Conservation (phyloP, 2,113 vertebrate species). For the Tachuris rubrigastra region DNA sequence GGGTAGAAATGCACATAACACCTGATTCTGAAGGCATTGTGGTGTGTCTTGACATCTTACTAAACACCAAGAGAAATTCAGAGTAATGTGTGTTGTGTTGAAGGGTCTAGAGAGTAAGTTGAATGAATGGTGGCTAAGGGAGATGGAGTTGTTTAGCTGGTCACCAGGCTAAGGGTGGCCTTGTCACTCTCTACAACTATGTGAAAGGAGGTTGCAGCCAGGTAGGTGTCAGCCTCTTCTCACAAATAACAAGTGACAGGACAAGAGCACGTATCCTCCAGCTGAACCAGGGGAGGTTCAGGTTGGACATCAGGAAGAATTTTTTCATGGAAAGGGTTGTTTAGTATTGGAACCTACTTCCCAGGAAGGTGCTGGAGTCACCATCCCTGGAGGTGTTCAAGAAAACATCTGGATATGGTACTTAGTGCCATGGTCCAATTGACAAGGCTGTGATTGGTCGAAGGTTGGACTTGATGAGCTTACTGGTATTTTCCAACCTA, state of each 20-base stretch:
- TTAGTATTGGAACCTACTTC: neutral
- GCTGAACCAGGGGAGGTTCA: neutral
- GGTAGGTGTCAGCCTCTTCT: neutral
- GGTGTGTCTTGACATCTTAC: neutral
- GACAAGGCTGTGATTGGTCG: neutral
- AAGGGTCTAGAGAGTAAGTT: neutral
- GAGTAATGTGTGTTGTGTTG: neutral
- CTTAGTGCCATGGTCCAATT: neutral
- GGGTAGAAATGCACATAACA: neutral
- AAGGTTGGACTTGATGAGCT: rapidly evolving
- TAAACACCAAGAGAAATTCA: neutral
- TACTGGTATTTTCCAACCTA: neutral
- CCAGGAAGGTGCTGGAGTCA: neutral
- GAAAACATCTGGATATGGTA: neutral
- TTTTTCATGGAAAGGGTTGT: neutral
- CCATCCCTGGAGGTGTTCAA: neutral
- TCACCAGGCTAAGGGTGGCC: too few relatives aligned
- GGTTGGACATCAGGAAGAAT: neutral
- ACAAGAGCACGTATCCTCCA: neutral
- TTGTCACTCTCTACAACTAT: neutral
- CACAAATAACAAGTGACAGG: neutral
- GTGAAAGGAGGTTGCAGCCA: neutral
- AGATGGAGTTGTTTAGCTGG: neutral
- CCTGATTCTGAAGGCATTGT: neutral
- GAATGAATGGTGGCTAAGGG: neutral